Evolutionary conservation across 2,797 vertebrate species (phyloP).

Genomic region (Pipistrellus nathusii): DNA sequence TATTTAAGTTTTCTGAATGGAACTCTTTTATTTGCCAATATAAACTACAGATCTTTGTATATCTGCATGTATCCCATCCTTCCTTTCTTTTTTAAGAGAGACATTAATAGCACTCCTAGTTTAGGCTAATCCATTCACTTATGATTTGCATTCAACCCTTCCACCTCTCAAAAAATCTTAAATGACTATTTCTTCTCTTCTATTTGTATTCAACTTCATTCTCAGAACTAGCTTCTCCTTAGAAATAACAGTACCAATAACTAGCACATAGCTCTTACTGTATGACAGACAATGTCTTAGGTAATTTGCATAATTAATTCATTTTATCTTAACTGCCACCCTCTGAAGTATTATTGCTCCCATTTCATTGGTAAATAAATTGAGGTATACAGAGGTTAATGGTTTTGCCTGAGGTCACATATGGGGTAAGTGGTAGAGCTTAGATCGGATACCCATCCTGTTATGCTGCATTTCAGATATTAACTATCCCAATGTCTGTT

Average conservation of each 20-base stretch:
- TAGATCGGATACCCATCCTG: not conserved
- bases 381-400: not conserved
- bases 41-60: not conserved
- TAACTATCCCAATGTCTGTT: not conserved
- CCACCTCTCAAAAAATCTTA: not conserved
- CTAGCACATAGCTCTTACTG: not conserved
- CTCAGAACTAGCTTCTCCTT: not conserved
- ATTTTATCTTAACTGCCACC: not conserved
- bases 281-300: not conserved
- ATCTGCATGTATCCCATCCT: not conserved
- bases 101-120: not conserved
- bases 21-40: not conserved
- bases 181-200: not conserved
- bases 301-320: not conserved
- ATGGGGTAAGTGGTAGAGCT: not conserved
- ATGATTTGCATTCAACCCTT: not conserved
- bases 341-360: not conserved
- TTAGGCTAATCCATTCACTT: not conserved
- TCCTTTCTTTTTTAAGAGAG: not conserved
- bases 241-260: constrained; percentile 13
- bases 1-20: not conserved
- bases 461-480: not conserved
- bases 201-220: not conserved
- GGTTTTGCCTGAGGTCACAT: not conserved
- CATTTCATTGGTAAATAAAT: not conserved